Conservation (phyloP, 2,888 invertebrate species). For the Drosophila prostipennis region DNA sequence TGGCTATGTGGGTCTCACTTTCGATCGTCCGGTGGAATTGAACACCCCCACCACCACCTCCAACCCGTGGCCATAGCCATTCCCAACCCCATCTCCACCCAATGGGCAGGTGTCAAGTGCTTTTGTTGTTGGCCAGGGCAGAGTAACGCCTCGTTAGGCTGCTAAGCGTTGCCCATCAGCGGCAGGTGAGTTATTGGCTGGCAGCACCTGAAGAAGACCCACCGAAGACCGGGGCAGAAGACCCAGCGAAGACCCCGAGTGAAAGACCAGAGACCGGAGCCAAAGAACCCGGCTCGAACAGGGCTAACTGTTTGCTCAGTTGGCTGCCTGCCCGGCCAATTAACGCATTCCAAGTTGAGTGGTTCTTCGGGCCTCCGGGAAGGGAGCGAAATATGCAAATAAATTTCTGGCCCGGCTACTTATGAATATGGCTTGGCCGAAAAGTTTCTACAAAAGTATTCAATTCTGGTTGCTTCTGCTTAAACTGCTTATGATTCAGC, state of each 20-base stretch:
- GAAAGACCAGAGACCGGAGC: slow-evolving; percentile 18
- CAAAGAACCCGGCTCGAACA: slow-evolving; percentile 19
- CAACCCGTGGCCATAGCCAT: neutral
- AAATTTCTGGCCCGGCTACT: slow-evolving; percentile 40
- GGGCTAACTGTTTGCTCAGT: slow-evolving; percentile 47
- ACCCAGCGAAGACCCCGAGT: neutral
- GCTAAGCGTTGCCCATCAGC: slow-evolving; percentile 45
- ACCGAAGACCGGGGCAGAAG: slow-evolving; percentile 1
- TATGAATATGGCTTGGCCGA: slow-evolving; percentile 61
- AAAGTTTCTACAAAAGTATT: slow-evolving; percentile 65
- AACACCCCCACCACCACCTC: neutral
- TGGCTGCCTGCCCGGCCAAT: slow-evolving; percentile 62
- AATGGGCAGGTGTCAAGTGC: slow-evolving; percentile 21
- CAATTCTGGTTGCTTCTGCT: slow-evolving; percentile 32
- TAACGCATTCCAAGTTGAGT: slow-evolving; percentile 69
- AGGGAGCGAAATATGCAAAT: slow-evolving; percentile 58
- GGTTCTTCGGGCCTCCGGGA: neutral
- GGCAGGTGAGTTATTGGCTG: slow-evolving; percentile 44
- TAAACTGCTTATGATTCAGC: slow-evolving; percentile 43
- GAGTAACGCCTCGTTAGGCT: slow-evolving; percentile 47
- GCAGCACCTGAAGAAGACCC: slow-evolving; percentile 6
- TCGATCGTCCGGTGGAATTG: slow-evolving; percentile 28
- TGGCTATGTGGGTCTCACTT: slow-evolving; percentile 40
- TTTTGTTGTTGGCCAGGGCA: slow-evolving; percentile 8
- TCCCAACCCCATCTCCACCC: neutral